Base-by-base conservation (phyloP, 2,797 vertebrate genomes). In the Cephalopachus bancanus region DNA sequence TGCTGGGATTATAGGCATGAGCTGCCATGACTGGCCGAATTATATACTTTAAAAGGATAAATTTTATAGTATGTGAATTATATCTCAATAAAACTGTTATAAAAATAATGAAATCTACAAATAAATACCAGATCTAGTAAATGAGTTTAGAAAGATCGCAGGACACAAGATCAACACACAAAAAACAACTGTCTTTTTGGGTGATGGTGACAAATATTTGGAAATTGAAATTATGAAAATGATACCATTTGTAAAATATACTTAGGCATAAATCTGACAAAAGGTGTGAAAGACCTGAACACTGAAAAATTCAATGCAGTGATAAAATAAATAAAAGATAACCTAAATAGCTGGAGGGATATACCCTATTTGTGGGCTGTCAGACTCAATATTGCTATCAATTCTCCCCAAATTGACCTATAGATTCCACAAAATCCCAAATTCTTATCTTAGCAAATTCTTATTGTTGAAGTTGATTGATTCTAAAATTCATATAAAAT, bases 191-290 rank as follows among this genome's bases (percentile, higher is more conserved):
- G 6, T 62, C 57, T 81, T 86, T 80, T 51, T 44, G 74, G 44
- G 57, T 72, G 53, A 85, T 30, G 37, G 10, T 16, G 24, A 88
- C 8, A 37, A 53, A 49, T 3, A 89, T 67, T 17, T 28, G 15
- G 67, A 92, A 94, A 51, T 16, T 65, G 19, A 88, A 94, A 83
- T 71, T 26, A 76, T 55, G 59, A 64, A 64, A 76, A 83, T 24
- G 85, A 49, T 16, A 83, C 7, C 24, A 92, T 65, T 83, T 87
- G 15, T 69, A 76, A 87, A 87, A 88, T 16, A 59, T 20, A 83
- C 51, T 83, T 64, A 81, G 11, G 60, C 53, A 71, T 59, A 83
- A 95, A 83, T 33, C 60, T 78, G 30, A 76, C 76, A 89, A 83
- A 37, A 78, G 30, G 53, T 67, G 12, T 19, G 2, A 80, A 83